Evolutionary conservation across 2,888 invertebrate species (phyloP), one percentile per base, ranked within the genome.

Genomic region (Tetragonisca angustula): DNA sequence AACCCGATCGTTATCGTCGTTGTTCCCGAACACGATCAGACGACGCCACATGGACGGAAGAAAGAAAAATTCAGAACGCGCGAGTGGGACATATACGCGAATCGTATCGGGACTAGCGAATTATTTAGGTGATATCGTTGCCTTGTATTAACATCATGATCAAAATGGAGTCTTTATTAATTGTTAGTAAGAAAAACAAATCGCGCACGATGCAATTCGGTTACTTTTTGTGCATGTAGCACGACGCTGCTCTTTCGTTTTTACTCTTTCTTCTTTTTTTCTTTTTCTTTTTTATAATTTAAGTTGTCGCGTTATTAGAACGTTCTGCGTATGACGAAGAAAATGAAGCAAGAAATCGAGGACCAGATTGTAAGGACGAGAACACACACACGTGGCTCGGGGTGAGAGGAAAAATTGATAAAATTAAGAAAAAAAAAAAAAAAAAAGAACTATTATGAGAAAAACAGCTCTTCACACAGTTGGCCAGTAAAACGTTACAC

Each of bases 401-500:
- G 54, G 27, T 24, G 27, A n/a, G 54, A 49, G 21, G 65, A 50
- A 24, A 32, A 56, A 50, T 43, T 36, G n/a, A 54, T n/a, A 69
- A 61, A 79, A 36, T 36, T 36, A 5, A 32, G 32, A 32, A 32
- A 32, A 32, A 32, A 32, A 27, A 32, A 32, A 32, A 32, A 69
- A 71, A 73, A n/a, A n/a, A n/a, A n/a, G 49, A 72, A 67, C 32
- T 52, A 78, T 49, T 32, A 59, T 4, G 21, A 17, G 74, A 76
- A 74, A 85, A 84, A 88, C 83, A 86, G 81, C 88, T 84, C 89
- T 88, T 91, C 90, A 88, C 88, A 92, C 67, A 67, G 92, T 94
- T 94, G 94, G 94, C 94, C 94, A 94, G 94, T 94, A 94, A 93
- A 88, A 87, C 61, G 68, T 81, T 93, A 91, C 69, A 91, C 91